Base-by-base conservation (phyloP, 1,140 invertebrate genomes). In the Anagrus nilaparvatae region DNA sequence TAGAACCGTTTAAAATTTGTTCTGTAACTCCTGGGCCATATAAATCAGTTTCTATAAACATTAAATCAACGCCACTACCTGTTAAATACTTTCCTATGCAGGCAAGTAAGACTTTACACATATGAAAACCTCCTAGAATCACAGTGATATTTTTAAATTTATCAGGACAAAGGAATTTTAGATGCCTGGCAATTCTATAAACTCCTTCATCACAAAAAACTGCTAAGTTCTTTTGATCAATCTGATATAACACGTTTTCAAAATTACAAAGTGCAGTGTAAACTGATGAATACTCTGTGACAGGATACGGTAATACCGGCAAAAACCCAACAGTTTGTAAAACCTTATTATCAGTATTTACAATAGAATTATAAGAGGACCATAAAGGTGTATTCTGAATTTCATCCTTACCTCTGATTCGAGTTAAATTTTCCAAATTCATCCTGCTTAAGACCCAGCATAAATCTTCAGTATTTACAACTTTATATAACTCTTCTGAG, bases 31-130 rank as follows among this genome's bases (percentile, higher is more conserved):
- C n/a, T n/a, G n/a, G n/a, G n/a, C n/a, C n/a, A n/a, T n/a, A n/a
- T n/a, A n/a, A n/a, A n/a, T n/a, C n/a, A 30, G 5, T 38, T 17
- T 46, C 44, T 8, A 46, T 14, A 17, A 49, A 43, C 5, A 49
- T 9, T 40, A 43, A 28, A 29, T 49, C 48, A 18, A 43, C 31
- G 5, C 44, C 48, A 40, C 48, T 46, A 16, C 31, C 30, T 30
- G 27, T 23, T 12, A 49, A 21, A 36, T 46, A 49, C 31, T 46
- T 46, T 8, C 40, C 43, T 17, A 49, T 43, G 9, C 19, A 41
- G 20, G 19, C 17, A 10, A 43, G 31, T 2, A 36, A 2, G 16
- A 25, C 13, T 46, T 49, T 49, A 8, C 43, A 40, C 3, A 43
- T 16, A 30, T 46, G 44, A 20, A 49, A 40, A 33, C 40, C 35